phyloP scores from a whole-genome alignment of 2,113 vertebrate genomes.

The Tyto alba region DNA sequence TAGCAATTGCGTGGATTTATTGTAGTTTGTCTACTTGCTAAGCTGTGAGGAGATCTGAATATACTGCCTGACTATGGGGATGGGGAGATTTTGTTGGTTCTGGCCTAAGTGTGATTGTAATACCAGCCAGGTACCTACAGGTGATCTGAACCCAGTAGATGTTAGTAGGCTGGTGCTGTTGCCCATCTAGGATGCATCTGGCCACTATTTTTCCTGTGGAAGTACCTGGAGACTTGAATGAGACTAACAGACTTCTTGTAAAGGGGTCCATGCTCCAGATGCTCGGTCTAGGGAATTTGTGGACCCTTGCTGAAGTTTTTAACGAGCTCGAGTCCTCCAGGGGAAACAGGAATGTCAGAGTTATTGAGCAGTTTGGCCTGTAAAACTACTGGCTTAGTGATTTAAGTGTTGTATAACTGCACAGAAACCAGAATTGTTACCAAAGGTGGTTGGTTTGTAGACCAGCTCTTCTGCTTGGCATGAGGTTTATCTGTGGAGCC shows the following conservation, averaged over 20 bases:
- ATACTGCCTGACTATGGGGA: not conserved
- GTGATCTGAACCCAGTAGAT: not conserved
- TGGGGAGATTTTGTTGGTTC: not conserved
- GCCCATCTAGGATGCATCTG: not conserved
- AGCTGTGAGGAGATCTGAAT: not conserved
- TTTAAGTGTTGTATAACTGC: constrained; percentile 15
- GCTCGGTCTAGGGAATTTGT: not conserved
- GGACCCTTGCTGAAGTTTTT: not conserved
- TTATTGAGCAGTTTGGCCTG: not conserved
- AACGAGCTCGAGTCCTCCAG: not conserved
- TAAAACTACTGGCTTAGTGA: not conserved
- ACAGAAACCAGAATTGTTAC: constrained; percentile 30
- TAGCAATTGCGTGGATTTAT: not conserved
- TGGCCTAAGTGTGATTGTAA: not conserved
- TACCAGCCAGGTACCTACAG: not conserved
- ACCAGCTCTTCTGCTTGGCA: constrained; percentile 37
- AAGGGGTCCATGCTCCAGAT: rapidly evolving
- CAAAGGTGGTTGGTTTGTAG: constrained; percentile 23
- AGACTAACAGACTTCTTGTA: not conserved
- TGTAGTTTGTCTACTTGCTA: not conserved
- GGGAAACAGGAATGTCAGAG: not conserved
- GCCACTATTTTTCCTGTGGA: rapidly evolving
- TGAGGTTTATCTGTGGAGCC: constrained; percentile 31
- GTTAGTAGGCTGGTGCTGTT: not conserved
- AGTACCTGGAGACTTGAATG: not conserved